Evolutionary conservation across 2,797 vertebrate species (phyloP).

Genomic region (Melopsittacus undulatus): DNA sequence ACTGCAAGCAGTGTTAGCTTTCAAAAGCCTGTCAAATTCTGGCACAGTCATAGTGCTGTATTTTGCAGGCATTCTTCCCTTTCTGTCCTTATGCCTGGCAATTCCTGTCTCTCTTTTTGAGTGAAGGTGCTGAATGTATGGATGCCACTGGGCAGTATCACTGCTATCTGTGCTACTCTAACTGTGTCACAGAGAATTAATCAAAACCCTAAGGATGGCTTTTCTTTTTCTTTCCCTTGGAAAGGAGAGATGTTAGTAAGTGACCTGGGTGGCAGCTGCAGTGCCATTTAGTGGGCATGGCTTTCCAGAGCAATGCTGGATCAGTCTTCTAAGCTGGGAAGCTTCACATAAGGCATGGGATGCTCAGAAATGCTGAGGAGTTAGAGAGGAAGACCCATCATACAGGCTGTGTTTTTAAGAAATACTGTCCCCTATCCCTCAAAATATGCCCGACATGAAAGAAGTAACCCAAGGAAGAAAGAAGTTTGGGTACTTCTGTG

Average conservation of each 20-base stretch:
- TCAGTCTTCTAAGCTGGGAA: neutral
- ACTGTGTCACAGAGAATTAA: neutral
- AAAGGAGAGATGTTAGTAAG: neutral
- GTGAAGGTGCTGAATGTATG: neutral
- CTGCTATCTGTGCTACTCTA: neutral
- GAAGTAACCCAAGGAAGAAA: neutral
- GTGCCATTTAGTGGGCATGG: neutral
- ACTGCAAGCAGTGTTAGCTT: neutral
- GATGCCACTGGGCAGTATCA: neutral
- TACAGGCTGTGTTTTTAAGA: neutral
- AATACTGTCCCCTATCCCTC: neutral
- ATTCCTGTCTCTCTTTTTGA: neutral
- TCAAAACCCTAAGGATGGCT: neutral
- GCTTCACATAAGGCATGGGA: neutral
- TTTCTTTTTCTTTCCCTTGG: neutral
- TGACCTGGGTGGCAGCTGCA: neutral
- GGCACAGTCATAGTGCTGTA: neutral
- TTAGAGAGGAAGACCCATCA: neutral
- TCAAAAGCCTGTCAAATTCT: neutral
- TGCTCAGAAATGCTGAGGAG: neutral
- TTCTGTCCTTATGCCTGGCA: neutral
- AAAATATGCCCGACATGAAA: neutral
- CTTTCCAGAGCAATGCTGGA: neutral
- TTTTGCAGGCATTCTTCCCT: neutral
- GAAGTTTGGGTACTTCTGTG: neutral